Conservation (phyloP, 1,140 invertebrate species). For the Procambarus virginalis region DNA sequence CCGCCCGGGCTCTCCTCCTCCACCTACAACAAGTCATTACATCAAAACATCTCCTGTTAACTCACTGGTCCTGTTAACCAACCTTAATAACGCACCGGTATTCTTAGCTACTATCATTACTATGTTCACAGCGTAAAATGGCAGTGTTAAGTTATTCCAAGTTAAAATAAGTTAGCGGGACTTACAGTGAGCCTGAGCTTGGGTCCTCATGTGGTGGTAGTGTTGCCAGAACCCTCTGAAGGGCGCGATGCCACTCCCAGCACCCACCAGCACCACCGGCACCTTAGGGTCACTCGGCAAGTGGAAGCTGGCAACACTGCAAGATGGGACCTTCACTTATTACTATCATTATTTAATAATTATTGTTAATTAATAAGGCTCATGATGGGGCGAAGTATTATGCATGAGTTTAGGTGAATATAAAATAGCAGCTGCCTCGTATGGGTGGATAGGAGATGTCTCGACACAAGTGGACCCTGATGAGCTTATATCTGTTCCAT, state of each 20-base stretch:
- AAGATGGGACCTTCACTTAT: not conserved
- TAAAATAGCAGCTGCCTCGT: too few relatives aligned
- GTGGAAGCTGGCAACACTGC: slow-evolving; percentile 91
- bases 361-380: not conserved
- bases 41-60: too few relatives aligned
- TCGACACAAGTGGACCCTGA: not conserved
- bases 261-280: slow-evolving; percentile 96
- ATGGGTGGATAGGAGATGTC: too few relatives aligned
- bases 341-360: too few relatives aligned
- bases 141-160: not conserved
- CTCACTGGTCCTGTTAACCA: too few relatives aligned
- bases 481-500: not conserved
- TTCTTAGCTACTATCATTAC: not conserved
- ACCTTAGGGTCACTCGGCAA: slow-evolving; percentile 86
- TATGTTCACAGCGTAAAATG: not conserved
- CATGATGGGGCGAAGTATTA: not conserved
- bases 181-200: not conserved
- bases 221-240: slow-evolving; percentile 79
- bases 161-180: too few relatives aligned
- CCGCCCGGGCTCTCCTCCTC: slow-evolving; percentile 76
- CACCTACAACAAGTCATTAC: too few relatives aligned
- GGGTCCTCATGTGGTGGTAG: not conserved
- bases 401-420: not conserved
- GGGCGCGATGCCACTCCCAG: slow-evolving; percentile 93
- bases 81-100: not conserved